Base-by-base conservation (phyloP, 2,888 invertebrate species). In the Augochlorella aurata region DNA sequence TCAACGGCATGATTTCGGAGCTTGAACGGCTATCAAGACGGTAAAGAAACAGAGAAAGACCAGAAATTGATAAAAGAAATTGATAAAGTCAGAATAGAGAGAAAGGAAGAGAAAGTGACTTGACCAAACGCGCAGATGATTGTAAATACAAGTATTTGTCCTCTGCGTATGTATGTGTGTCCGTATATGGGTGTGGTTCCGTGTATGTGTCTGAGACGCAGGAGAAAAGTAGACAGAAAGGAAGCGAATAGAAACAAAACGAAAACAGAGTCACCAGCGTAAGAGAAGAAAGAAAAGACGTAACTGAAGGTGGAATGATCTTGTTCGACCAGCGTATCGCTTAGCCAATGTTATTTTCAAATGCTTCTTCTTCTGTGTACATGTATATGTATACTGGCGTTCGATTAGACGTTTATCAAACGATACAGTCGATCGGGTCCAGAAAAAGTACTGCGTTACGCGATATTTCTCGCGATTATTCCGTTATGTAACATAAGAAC, bases 21-120 rank as follows among this genome's bases (percentile, higher is more conserved):
- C 12, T 61, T 10, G n/a, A 54, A 52, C 14, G 69, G n/a, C 58
- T 45, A 38, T 16, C 45, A 58, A 47, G 16, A 66, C 58, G 67
- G 63, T 44, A 74, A 70, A 77, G 44, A 69, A 76, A 81, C 52
- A 76, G 61, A 54, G 63, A 29, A 79, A 54, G 49, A 61, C n/a
- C 50, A 68, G 66, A 44, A 54, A 77, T 16, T 38, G 67, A 71
- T 70, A 70, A 78, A 84, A 63, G 9, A 81, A 45, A 69, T 7
- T 50, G 49, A 72, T 38, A 70, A 77, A 70, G 44, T 70, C 50
- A 84, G 75, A 81, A 63, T 61, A 79, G 54, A 82, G 78, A 86
- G 79, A 83, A 61, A 80, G 78, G 81, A 76, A 82, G 71, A 75
- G 77, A 81, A 86, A 72, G 78, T 79, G 77, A 84, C 77, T 71